A percentile compares a stretch with the other conserved stretches of the same genome.
phyloP scores from a whole-genome alignment of 1,140 invertebrate species.

The Zaprionus ghesquierei region DNA sequence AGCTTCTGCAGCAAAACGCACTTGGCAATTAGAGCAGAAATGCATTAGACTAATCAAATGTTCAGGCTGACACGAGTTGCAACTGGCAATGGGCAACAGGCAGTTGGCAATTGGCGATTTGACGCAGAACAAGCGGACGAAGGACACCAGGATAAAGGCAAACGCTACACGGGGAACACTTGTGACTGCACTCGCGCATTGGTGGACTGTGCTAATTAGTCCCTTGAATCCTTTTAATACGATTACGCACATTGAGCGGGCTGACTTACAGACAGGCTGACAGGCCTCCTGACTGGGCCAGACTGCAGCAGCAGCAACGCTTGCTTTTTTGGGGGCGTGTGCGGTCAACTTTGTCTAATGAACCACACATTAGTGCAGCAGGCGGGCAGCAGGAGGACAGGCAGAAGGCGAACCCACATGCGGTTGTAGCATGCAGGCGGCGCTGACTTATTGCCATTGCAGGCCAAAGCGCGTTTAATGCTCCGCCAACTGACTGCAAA shows the following conservation, averaged over 20 bases:
- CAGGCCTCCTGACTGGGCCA: background rate
- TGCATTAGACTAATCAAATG: conserved; percentile 75
- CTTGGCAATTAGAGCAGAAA: conserved; percentile 62
- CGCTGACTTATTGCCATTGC: conserved; percentile 68
- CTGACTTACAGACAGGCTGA: conserved; percentile 7
- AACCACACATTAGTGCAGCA: conserved; percentile 68
- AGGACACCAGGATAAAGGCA: background rate
- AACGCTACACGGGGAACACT: too few species aligned
- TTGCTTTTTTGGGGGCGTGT: conserved; percentile 7
- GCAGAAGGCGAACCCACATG: too few species aligned
- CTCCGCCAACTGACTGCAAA: conserved; percentile 38
- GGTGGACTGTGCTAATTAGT: conserved; percentile 72
- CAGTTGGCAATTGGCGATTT: background rate
- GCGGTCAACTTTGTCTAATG: conserved; percentile 69
- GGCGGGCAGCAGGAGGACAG: background rate
- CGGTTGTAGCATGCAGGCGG: background rate
- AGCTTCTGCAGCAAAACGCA: background rate
- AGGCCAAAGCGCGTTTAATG: conserved; percentile 58
- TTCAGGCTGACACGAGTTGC: conserved; percentile 8
- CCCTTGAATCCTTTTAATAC: conserved; percentile 76
- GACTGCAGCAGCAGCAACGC: background rate
- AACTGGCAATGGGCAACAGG: conserved; percentile 10
- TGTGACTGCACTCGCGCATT: too few species aligned
- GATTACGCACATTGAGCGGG: conserved; percentile 54
- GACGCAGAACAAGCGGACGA: background rate